Evolutionary conservation across 2,888 invertebrate species (phyloP), one percentile per base, ranked within the genome.

Genomic region (Oxycera nigricornis): DNA sequence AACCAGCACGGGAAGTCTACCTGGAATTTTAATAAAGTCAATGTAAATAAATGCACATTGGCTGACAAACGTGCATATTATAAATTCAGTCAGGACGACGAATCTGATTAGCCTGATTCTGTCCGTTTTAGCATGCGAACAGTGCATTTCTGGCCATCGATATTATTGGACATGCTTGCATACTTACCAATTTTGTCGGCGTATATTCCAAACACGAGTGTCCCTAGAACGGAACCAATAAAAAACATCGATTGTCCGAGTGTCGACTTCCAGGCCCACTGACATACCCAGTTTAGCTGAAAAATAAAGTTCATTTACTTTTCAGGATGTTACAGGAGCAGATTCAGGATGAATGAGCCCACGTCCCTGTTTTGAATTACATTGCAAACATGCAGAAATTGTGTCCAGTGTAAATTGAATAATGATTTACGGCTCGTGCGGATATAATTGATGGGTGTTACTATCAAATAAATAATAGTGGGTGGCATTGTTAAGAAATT

Each of bases 221-320:
- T 88, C 1, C 90, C 90, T 28, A 88, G 78, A 9, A 89, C 87
- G 11, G 89, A 88, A 22, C 90, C 90, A 55, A 88, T 83, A 80
- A 89, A 90, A 81, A 88, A 90, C 80, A 89, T 85, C n/a, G 89
- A 88, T 80, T 90, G 89, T 0, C 89, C 89, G 22, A 89, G 78
- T 1, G 87, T 87, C 20, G 89, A 84, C 77, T 87, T 87, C 90
- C 90, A 90, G 67, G 85, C 84, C n/a, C 88, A 83, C 2, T 83
- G 82, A 79, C 90, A 90, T 17, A 90, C 86, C 90, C 90, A 90
- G 79, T 89, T 82, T 62, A 85, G 88, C 88, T 73, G 31, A 62
- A 73, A 73, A 20, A 50, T 20, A 55, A 20, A 55, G 24, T 55
- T 55, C 24, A 55, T 9, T 20, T 2, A 55, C 17, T 61, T 46